These are phyloP conservation scores for Pogonomyrmex barbatus DNA, from an alignment of 1,140 invertebrate genomes.

Conservation along the genomic window DNA sequence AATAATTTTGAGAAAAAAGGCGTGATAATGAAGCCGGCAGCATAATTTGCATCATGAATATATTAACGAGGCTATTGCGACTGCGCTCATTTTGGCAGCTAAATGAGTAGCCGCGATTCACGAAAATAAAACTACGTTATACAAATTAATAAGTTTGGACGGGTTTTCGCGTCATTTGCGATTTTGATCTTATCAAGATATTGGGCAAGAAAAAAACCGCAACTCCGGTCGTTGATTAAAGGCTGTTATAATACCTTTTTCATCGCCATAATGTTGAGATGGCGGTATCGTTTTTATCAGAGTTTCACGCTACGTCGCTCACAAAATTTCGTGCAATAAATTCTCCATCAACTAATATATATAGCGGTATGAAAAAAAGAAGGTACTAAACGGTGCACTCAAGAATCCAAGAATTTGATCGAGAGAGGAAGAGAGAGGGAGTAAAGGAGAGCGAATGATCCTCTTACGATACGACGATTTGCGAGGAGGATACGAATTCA, in stretches of 20 bases:
- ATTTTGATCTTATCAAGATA: not conserved
- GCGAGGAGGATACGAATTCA: constrained; percentile 19
- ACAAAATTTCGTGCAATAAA: constrained; percentile 30
- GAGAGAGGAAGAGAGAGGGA: not conserved
- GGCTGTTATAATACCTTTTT: not conserved
- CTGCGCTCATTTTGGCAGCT: constrained; percentile 7
- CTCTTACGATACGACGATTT: not conserved
- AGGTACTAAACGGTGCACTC: not conserved
- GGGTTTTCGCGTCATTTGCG: not conserved
- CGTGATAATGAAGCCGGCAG: constrained; percentile 17
- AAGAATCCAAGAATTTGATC: not conserved
- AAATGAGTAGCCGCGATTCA: constrained; percentile 11
- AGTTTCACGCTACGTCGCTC: constrained; percentile 33
- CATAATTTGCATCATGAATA: constrained; percentile 10
- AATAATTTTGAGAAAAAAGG: constrained; percentile 25
- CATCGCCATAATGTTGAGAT: not conserved
- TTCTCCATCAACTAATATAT: constrained; percentile 1
- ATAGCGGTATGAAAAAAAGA: not conserved
- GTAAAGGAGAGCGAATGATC: not conserved
- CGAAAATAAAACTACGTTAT: not conserved
- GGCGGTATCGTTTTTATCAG: constrained; percentile 19
- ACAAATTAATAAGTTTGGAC: constrained; percentile 22
- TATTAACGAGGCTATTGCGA: constrained; percentile 12
- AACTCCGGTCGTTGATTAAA: not conserved
- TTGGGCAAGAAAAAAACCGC: not conserved